Conservation (phyloP, 1,140 invertebrate species). For the Danaus plexippus region DNA sequence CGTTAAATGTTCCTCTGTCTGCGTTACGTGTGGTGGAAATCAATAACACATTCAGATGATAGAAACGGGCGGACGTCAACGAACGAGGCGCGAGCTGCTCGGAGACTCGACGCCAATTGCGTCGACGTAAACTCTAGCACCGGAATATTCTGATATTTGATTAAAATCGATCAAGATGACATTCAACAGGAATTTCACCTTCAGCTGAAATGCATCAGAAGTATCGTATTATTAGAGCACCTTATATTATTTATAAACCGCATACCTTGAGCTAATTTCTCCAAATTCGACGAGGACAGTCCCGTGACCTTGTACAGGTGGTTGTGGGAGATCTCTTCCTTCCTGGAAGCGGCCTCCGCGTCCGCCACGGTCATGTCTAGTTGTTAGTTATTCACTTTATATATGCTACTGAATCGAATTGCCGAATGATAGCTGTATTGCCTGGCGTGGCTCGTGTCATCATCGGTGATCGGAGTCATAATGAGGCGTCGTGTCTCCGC, state of each 20-base stretch:
- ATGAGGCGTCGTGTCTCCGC: slow-evolving; percentile 15
- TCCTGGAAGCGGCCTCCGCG: slow-evolving; percentile 26
- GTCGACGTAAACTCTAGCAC: neutral
- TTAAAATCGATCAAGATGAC: slow-evolving; percentile 6
- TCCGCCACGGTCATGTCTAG: slow-evolving; percentile 31
- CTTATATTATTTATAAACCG: slow-evolving; percentile 10
- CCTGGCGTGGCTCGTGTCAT: slow-evolving; percentile 17
- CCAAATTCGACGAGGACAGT: slow-evolving; percentile 50
- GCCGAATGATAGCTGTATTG: slow-evolving; percentile 16
- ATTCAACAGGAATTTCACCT: slow-evolving; percentile 7
- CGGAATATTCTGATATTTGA: neutral
- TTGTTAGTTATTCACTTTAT: neutral
- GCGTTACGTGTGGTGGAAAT: too few species aligned
- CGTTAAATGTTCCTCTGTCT: too few species aligned
- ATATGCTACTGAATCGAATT: slow-evolving; percentile 13
- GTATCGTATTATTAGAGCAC: slow-evolving; percentile 4
- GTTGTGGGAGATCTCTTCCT: slow-evolving; percentile 54
- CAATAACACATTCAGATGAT: neutral
- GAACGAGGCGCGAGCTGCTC: too few species aligned
- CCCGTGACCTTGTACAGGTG: slow-evolving; percentile 58
- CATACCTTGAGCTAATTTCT: slow-evolving; percentile 57
- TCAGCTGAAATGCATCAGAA: slow-evolving; percentile 6
- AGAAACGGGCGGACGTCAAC: neutral
- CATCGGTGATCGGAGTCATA: slow-evolving; percentile 16
- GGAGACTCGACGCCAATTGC: too few species aligned